Evolutionary conservation across 2,888 invertebrate species (phyloP).

Genomic region (Epinotia brunnichana): DNA sequence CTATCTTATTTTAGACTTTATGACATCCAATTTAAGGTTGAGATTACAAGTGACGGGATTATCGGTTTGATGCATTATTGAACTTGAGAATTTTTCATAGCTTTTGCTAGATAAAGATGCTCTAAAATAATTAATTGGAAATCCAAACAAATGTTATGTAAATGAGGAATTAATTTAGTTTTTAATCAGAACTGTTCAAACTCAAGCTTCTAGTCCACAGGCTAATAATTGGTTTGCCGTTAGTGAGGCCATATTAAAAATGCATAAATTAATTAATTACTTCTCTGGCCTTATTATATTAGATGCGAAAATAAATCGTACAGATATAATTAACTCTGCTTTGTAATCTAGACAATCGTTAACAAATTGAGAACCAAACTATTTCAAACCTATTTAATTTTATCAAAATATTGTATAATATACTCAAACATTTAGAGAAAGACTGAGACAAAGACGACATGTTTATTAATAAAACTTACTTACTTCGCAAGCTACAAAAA

Average conservation of each 20-base stretch:
- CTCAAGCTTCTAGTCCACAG: slow-evolving; percentile 4
- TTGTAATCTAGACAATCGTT: too few relatives aligned
- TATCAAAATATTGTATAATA: too few relatives aligned
- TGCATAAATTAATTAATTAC: neutral
- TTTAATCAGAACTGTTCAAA: slow-evolving; percentile 23
- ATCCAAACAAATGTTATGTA: slow-evolving; percentile 26
- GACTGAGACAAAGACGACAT: too few relatives aligned
- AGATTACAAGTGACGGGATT: neutral
- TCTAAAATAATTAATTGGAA: slow-evolving; percentile 34
- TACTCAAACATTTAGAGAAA: too few relatives aligned
- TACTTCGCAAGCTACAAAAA: too few relatives aligned
- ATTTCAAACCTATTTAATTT: too few relatives aligned
- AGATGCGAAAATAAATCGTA: too few relatives aligned
- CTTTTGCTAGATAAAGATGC: slow-evolving; percentile 23
- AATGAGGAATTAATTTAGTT: slow-evolving; percentile 26
- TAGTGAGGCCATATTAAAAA: neutral
- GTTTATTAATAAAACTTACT: too few relatives aligned
- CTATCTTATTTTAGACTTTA: neutral
- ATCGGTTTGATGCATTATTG: neutral
- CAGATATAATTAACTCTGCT: too few relatives aligned
- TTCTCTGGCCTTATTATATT: neutral
- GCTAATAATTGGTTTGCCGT: slow-evolving; percentile 1
- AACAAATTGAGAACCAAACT: too few relatives aligned
- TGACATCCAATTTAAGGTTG: neutral
- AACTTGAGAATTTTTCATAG: neutral